These are phyloP conservation scores for Punctoribates punctum DNA, from an alignment of 2,888 invertebrate genomes.

Conservation along the genomic window DNA sequence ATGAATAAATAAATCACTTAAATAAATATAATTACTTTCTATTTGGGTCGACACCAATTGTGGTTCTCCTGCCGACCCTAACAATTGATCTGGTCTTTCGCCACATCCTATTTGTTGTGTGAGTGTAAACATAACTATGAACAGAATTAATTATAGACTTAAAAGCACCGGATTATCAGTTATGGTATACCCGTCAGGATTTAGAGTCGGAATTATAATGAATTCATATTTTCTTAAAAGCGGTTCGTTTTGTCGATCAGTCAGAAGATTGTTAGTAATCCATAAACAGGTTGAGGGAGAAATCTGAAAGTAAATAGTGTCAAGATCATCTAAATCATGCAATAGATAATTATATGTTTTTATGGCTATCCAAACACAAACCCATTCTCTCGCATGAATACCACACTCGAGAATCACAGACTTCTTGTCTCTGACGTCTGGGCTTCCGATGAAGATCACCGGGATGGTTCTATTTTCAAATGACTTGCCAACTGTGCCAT, in stretches of 20 bases:
- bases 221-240: conserved; percentile 47
- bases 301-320: background rate
- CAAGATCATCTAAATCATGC: conserved; percentile 4
- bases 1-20: background rate
- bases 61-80: conserved; percentile 25
- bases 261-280: conserved; percentile 16
- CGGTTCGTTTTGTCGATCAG: conserved; percentile 43
- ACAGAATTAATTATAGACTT: background rate
- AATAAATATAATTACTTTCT: conserved; percentile 46
- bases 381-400: conserved; percentile 43
- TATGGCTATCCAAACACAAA: background rate
- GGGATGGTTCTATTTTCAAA: conserved; percentile 48
- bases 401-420: conserved; percentile 23
- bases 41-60: conserved; percentile 48
- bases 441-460: conserved; percentile 42
- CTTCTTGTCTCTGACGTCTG: background rate
- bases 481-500: conserved; percentile 45
- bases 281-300: conserved; percentile 7
- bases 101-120: conserved; percentile 48
- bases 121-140: conserved; percentile 43
- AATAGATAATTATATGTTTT: background rate
- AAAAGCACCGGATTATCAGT: background rate
- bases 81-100: conserved; percentile 48
- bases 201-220: background rate
- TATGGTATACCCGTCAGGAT: conserved; percentile 3